Evolutionary conservation across 2,888 invertebrate genomes (phyloP), one percentile per base, ranked within the genome.

Genomic region (Dendrolimus houi): DNA sequence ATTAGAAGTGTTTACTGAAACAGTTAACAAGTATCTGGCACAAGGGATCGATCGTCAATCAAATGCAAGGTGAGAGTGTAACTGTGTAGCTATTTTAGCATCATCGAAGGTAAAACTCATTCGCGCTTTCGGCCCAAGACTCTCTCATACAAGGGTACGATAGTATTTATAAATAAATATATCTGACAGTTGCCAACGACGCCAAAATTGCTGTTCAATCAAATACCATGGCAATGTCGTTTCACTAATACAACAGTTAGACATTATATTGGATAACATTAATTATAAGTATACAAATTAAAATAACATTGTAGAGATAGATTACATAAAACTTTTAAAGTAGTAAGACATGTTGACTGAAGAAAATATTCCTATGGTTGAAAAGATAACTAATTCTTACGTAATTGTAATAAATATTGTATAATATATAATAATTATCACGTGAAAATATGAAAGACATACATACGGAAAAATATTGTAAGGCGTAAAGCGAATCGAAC

Each of bases 31-130:
- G 80, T 85, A 86, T 90, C 88, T 90, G 89, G 90, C 89, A 89
- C 87, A 85, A 84, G 86, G 83, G 85, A 88, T 89, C 86, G 85
- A 89, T 89, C 88, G 87, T 90, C 88, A 89, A 90, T 90, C 89
- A 90, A 88, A 88, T 79, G 86, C 90, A 90, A 90, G 90, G 90
- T 86, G 85, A 90, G 85, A 88, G 88, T 87, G 80, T 84, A 83
- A 87, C 84, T 83, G 81, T 74, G 77, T 72, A 77, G 85, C 87
- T 89, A 90, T 90, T 90, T 90, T 88, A 86, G 86, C 86, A 84
- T 81, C 84, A 84, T 84, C 85, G 90, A 90, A 90, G 90, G 90
- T 87, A 90, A 90, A 83, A 87, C 81, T 83, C 85, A 88, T 87
- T 86, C 79, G 82, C 83, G 85, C 88, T 88, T 90, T 90, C 88